Evolutionary conservation across 30 jellyfish, hydroid and myxozoan genomes (phyloP).

Genomic region (Pelagia noctiluca): DNA sequence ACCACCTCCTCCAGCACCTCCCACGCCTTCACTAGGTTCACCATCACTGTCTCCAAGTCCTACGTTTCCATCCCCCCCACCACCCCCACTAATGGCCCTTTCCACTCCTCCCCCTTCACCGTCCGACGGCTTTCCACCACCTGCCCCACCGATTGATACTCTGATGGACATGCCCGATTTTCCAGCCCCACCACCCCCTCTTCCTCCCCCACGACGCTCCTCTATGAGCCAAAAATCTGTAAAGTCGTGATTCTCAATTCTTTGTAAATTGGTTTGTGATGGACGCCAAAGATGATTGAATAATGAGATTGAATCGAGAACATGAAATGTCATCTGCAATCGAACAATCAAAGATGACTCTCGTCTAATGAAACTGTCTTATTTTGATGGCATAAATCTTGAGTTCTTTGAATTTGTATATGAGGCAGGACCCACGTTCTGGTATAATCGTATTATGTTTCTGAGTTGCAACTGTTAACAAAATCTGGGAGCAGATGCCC

Average conservation of each 20-base stretch:
- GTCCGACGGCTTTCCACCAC: slow-evolving; percentile 51
- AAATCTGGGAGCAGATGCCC: no score
- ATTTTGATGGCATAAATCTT: no score
- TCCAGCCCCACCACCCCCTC: slow-evolving; percentile 72
- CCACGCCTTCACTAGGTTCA: slow-evolving; percentile 11
- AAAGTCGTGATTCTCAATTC: not conserved
- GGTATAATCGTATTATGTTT: no score
- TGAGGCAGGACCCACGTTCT: no score
- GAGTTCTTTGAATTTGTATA: no score
- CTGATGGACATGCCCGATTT: slow-evolving; percentile 28
- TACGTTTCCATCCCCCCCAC: not conserved
- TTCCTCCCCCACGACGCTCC: slow-evolving; percentile 47
- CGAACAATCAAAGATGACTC: no score
- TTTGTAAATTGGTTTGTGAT: no score
- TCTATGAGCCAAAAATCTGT: slow-evolving; percentile 13
- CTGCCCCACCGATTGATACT: slow-evolving; percentile 41
- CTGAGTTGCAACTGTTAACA: no score
- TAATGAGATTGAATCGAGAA: no score
- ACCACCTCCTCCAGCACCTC: slow-evolving; percentile 32
- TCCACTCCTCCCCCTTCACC: slow-evolving; percentile 48
- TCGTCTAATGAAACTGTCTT: no score
- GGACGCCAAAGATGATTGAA: no score
- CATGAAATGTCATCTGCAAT: no score
- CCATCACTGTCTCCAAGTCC: slow-evolving; percentile 46
- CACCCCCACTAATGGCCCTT: slow-evolving; percentile 61